Evolutionary conservation across 2,888 invertebrate species (phyloP).

Genomic region (Odontocolon sp.): DNA sequence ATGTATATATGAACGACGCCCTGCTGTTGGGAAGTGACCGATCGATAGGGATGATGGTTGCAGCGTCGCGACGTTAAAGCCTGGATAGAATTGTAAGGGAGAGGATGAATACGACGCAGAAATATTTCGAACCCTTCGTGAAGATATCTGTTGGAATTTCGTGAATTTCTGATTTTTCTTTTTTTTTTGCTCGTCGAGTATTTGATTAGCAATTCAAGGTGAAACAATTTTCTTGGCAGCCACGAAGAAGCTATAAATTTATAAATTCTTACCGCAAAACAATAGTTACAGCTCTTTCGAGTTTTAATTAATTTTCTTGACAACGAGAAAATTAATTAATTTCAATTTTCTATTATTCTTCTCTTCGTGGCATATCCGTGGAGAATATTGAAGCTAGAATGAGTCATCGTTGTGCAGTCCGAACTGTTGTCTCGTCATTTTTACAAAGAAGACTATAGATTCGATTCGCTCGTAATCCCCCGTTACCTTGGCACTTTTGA

Average conservation of each 20-base stretch:
- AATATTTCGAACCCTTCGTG: too few species aligned
- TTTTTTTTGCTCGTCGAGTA: too few species aligned
- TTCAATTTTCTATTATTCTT: not conserved
- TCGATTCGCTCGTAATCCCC: slow-evolving; percentile 48
- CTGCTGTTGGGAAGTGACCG: slow-evolving; percentile 36
- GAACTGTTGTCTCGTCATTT: not conserved
- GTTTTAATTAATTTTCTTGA: not conserved
- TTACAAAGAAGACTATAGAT: slow-evolving; percentile 27
- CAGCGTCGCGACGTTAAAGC: slow-evolving; percentile 45
- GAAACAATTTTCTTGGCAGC: slow-evolving; percentile 7
- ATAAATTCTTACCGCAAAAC: not conserved
- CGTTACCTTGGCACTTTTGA: slow-evolving; percentile 50
- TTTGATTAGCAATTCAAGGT: too few species aligned
- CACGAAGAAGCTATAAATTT: not conserved
- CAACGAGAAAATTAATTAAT: not conserved
- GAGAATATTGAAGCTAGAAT: not conserved
- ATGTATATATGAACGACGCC: slow-evolving; percentile 14
- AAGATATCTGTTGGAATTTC: too few species aligned
- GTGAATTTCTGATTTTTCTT: too few species aligned
- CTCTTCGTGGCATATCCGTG: not conserved
- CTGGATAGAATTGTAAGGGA: slow-evolving; percentile 34
- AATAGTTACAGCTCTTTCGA: not conserved
- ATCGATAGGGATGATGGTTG: slow-evolving; percentile 56
- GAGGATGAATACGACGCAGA: too few species aligned
- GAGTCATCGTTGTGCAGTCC: not conserved